phyloP scores from a whole-genome alignment of 2,888 invertebrate species.

The Periphyllus acericola region DNA sequence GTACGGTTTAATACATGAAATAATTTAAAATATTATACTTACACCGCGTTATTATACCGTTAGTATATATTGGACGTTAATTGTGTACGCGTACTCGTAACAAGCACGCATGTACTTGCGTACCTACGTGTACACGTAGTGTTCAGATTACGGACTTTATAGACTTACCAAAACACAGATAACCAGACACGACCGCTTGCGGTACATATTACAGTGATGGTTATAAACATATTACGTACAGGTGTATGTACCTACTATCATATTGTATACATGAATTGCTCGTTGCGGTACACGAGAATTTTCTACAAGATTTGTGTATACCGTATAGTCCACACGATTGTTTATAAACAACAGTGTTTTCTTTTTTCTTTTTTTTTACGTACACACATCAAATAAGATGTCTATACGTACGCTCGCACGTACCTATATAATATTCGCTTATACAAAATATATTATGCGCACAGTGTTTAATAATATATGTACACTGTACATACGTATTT shows the following conservation, averaged over 20 bases:
- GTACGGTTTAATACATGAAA: no score
- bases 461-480: no score
- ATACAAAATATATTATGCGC: no score
- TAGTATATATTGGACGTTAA: conserved; percentile 1
- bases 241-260: neutral
- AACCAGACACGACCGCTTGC: no score
- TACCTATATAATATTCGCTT: neutral
- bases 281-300: conserved; percentile 15
- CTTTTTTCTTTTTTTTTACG: neutral
- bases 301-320: conserved; percentile 25
- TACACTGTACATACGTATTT: neutral
- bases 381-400: neutral
- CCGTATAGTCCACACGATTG: neutral
- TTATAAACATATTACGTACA: no score
- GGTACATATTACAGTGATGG: no score
- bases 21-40: conserved; percentile 16
- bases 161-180: no score
- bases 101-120: no score
- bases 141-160: no score
- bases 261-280: neutral
- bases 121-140: no score
- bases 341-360: conserved; percentile 2
- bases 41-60: neutral
- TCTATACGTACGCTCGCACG: neutral
- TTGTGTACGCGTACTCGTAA: neutral